Conservation (phyloP, 30 jellyfish, hydroid and myxozoan genomes). For the Chrysaora quinquecirrha region DNA sequence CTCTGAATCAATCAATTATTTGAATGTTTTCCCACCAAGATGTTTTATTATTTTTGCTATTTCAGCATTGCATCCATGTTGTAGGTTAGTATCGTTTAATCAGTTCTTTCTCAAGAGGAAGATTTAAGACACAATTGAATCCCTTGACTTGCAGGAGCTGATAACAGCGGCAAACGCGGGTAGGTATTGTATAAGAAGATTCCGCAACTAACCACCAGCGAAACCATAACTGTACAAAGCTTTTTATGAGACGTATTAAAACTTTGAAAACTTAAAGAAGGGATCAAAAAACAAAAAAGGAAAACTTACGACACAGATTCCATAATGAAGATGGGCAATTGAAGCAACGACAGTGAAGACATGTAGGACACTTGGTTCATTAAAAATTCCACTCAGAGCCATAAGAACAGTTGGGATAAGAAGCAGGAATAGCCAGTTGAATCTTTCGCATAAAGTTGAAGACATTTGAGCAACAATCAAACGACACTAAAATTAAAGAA, state of each 20-base stretch:
- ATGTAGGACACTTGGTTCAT: constrained; percentile 47
- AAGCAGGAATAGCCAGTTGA: constrained; percentile 70
- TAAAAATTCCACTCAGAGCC: constrained; percentile 29
- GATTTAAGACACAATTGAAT: too few relatives aligned
- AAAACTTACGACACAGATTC: constrained; percentile 81
- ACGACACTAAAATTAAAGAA: constrained; percentile 76
- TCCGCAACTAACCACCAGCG: too few relatives aligned
- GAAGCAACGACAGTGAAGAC: constrained; percentile 44
- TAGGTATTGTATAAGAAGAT: too few relatives aligned
- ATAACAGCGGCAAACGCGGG: too few relatives aligned
- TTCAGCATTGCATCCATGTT: too few relatives aligned
- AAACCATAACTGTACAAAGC: neutral
- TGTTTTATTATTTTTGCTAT: too few relatives aligned
- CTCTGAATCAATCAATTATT: too few relatives aligned
- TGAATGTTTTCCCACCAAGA: too few relatives aligned
- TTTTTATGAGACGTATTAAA: neutral
- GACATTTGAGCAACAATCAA: constrained; percentile 94
- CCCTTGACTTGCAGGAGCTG: too few relatives aligned
- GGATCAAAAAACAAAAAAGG: neutral
- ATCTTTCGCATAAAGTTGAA: constrained; percentile 76
- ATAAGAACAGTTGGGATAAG: constrained; percentile 43
- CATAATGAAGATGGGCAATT: constrained; percentile 84
- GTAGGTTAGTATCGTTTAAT: too few relatives aligned
- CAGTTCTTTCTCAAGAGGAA: too few relatives aligned
- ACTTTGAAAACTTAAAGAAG: neutral